Evolutionary conservation across 2,797 vertebrate genomes (phyloP).

Genomic region (Rallus crepitans): DNA sequence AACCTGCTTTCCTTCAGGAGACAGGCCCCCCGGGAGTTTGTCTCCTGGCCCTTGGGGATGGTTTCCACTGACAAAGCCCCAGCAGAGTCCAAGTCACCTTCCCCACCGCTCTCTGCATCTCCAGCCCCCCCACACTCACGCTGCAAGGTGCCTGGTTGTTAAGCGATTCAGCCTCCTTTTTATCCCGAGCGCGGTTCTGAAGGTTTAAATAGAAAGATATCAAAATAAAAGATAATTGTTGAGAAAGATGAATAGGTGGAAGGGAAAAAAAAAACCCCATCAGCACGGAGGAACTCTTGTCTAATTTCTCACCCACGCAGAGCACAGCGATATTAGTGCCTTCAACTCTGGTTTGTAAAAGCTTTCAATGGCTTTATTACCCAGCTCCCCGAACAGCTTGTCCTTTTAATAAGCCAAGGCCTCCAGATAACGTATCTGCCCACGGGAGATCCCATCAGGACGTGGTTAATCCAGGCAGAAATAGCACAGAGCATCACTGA

Average conservation of each 20-base stretch:
- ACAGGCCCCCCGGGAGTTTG: fast-evolving
- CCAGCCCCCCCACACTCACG: background rate
- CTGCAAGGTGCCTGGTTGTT: background rate
- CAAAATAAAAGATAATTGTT: conserved; percentile 76
- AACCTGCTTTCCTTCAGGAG: background rate
- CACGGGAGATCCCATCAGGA: conserved; percentile 41
- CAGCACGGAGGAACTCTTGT: conserved; percentile 62
- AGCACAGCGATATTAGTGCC: conserved; percentile 63
- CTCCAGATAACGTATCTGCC: conserved; percentile 34
- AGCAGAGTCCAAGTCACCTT: background rate
- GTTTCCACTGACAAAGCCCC: background rate
- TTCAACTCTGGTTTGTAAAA: conserved; percentile 56
- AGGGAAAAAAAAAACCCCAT: background rate
- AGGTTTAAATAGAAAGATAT: conserved; percentile 75
- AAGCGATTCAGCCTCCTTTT: background rate
- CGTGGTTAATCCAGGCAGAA: background rate
- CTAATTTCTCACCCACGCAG: conserved; percentile 72
- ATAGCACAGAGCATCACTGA: background rate
- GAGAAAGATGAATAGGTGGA: conserved; percentile 60
- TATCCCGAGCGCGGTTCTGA: background rate
- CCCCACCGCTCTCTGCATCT: background rate
- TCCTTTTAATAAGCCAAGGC: conserved; percentile 56
- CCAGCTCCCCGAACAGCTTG: conserved; percentile 37
- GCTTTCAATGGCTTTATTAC: conserved; percentile 61
- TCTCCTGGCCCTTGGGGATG: background rate